Conservation (phyloP, 2,113 vertebrate species). For the Melanerpes formicivorus region DNA sequence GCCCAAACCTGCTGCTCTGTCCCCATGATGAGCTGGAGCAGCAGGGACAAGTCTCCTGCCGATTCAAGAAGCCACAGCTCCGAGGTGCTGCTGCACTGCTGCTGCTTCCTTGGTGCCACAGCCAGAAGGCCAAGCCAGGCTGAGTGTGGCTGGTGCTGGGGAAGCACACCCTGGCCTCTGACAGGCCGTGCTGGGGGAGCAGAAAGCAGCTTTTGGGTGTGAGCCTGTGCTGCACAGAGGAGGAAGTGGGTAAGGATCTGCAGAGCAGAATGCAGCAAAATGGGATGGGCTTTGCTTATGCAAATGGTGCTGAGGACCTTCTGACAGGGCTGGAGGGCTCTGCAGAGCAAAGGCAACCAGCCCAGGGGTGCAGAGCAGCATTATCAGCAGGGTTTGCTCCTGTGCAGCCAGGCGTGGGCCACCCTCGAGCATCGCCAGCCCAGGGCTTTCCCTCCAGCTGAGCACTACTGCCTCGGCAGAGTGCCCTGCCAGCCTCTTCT, state of each 20-base stretch:
- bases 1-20: background rate
- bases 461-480: background rate
- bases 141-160: background rate
- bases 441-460: background rate
- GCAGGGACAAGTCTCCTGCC: background rate
- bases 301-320: background rate
- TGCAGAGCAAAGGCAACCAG: background rate
- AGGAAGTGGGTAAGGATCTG: constrained; percentile 1
- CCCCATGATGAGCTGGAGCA: background rate
- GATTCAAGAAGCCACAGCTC: background rate
- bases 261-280: background rate
- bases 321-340: background rate
- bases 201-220: background rate
- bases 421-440: background rate
- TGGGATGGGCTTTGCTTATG: background rate
- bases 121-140: background rate
- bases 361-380: background rate
- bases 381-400: background rate
- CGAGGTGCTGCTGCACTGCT: background rate
- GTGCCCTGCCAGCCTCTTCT: background rate
- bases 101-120: background rate
- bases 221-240: background rate
- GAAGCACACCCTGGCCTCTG: background rate
- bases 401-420: background rate
- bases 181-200: background rate